A percentile compares a stretch with the other conserved stretches of the same genome.
Conservation (phyloP, 2,113 vertebrate species). For the Pangasianodon gigas region DNA sequence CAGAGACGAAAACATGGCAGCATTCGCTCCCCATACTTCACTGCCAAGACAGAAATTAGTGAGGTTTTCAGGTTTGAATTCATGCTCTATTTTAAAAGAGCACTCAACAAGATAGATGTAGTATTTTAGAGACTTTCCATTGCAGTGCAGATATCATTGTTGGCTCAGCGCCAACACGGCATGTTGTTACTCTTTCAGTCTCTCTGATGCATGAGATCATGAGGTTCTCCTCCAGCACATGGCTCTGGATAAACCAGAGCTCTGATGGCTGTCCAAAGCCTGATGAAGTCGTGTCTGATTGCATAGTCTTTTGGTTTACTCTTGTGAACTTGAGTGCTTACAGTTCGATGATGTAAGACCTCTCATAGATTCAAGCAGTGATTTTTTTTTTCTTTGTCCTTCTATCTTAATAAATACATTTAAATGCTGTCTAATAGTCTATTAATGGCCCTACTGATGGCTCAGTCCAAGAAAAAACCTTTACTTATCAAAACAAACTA, state of each 20-base stretch:
- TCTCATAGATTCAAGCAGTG: background rate
- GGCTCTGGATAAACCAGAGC: background rate
- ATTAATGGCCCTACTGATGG: background rate
- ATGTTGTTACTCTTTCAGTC: background rate
- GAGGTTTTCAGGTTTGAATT: background rate
- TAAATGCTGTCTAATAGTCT: background rate
- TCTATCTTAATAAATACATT: background rate
- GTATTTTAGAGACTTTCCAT: background rate
- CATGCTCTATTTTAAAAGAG: background rate
- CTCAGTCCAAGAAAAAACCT: background rate
- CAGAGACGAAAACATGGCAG: background rate
- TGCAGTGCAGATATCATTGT: background rate
- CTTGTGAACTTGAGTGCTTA: constrained; percentile 21
- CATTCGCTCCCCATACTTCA: background rate
- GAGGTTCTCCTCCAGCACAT: constrained; percentile 15
- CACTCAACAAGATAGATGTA: background rate
- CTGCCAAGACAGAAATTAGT: background rate
- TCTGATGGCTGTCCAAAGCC: constrained; percentile 1
- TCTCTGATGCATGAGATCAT: constrained; percentile 17
- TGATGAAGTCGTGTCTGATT: constrained; percentile 34
- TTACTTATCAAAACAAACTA: background rate
- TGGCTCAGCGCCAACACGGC: constrained; percentile 1
- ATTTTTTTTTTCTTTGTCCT: background rate
- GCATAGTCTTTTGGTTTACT: constrained; percentile 8
- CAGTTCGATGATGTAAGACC: background rate